Evolutionary conservation across 2,888 invertebrate species (phyloP).

Genomic region (Nemotelus nigrinus): DNA sequence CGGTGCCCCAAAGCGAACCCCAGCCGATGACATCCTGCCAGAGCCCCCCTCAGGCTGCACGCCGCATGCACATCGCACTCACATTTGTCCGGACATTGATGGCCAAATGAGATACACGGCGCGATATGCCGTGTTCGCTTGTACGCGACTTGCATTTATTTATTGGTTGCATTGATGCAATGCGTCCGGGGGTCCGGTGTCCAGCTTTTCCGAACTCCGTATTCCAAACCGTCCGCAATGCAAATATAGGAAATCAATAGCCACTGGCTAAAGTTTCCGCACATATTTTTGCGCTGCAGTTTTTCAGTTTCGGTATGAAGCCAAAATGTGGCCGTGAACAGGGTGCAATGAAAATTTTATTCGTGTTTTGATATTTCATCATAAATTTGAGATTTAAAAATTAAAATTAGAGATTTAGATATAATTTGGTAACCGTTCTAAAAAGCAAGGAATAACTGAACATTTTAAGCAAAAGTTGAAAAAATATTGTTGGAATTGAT

Average conservation of each 20-base stretch:
- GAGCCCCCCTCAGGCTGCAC: constrained; percentile 36
- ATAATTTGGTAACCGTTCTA: no score
- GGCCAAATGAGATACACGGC: constrained; percentile 65
- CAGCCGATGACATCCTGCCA: constrained; percentile 28
- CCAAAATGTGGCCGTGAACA: background rate
- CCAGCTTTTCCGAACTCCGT: constrained; percentile 32
- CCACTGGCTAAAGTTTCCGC: constrained; percentile 18
- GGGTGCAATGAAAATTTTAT: background rate
- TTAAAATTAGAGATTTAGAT: no score
- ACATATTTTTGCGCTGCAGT: constrained; percentile 2
- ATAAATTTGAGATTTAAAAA: no score
- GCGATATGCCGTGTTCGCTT: constrained; percentile 54
- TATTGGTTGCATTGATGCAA: constrained; percentile 51
- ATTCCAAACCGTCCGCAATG: constrained; percentile 5
- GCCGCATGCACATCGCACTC: constrained; percentile 54
- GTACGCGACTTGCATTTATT: constrained; percentile 52
- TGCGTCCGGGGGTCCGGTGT: constrained; percentile 48
- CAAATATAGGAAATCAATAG: constrained; percentile 23
- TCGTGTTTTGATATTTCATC: background rate
- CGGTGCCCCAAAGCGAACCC: constrained; percentile 34
- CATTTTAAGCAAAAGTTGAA: no score
- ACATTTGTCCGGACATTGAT: constrained; percentile 64
- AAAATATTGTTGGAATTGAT: no score
- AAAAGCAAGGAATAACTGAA: no score
- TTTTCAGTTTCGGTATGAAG: background rate